These are phyloP conservation scores for Tipula helvola DNA, from an alignment of 2,888 invertebrate genomes.

Conservation along the genomic window DNA sequence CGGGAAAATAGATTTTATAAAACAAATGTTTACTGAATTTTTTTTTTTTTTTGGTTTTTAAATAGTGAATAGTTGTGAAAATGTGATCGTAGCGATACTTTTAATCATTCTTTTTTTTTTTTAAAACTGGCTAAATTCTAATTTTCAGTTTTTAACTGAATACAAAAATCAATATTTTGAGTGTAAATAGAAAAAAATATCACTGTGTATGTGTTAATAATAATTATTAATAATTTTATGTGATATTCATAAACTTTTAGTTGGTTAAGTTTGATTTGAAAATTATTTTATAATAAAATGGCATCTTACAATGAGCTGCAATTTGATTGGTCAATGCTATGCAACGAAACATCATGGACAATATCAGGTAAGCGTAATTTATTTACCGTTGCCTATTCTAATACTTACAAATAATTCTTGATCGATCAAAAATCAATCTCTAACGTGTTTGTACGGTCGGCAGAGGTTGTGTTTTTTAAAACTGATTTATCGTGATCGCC, in stretches of 20 bases:
- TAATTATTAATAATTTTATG: not conserved
- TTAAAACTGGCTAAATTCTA: not conserved
- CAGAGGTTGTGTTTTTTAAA: not conserved
- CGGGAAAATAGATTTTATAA: not conserved
- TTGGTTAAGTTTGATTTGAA: not conserved
- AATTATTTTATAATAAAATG: slow-evolving; percentile 15
- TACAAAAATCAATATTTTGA: not conserved
- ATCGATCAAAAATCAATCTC: not conserved
- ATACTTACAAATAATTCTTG: not conserved
- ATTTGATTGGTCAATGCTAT: slow-evolving; percentile 23
- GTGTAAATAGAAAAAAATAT: not conserved
- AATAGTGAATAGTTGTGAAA: not conserved
- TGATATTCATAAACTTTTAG: not conserved
- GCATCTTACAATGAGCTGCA: slow-evolving; percentile 23
- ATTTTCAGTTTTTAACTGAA: not conserved
- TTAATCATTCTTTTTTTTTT: not conserved
- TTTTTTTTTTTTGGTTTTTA: not conserved
- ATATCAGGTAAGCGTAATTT: not conserved
- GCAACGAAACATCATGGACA: not conserved
- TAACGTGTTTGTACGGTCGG: not conserved
- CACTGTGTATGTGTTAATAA: not conserved
- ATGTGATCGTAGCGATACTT: not conserved
- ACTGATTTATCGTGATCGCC: not conserved
- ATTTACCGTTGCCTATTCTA: not conserved
- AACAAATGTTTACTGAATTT: not conserved